Percentiles rank a stretch among this genome's conserved stretches.
Conservation (phyloP, 2,113 vertebrate genomes). For the Aleadryas rufinucha region DNA sequence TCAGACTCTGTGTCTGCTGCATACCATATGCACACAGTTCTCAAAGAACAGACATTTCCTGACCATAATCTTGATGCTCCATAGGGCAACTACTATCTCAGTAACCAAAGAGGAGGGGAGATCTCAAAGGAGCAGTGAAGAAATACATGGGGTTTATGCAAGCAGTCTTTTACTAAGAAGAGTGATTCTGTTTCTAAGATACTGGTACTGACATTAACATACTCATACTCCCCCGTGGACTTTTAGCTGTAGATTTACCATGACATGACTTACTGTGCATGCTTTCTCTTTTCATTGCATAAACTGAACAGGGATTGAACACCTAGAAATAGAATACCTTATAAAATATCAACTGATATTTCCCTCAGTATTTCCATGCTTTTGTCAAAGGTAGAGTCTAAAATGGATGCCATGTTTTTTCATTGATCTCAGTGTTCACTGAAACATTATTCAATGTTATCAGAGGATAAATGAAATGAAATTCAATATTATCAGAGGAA, state of each 20-base stretch:
- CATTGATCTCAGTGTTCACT: constrained; percentile 56
- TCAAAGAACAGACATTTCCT: not conserved
- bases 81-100: not conserved
- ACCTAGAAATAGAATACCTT: constrained; percentile 65
- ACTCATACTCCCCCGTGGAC: not conserved
- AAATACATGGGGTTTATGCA: not conserved
- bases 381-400: constrained; percentile 74
- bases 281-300: not conserved
- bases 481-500: constrained; percentile 67
- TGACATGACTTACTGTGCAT: not conserved
- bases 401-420: constrained; percentile 70
- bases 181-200: not conserved
- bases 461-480: no score
- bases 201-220: not conserved
- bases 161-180: not conserved
- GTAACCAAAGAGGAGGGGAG: not conserved
- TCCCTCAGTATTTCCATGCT: constrained; percentile 64
- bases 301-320: not conserved
- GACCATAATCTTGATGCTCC: not conserved
- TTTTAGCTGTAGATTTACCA: not conserved
- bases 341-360: constrained; percentile 72
- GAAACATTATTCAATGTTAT: constrained; percentile 66
- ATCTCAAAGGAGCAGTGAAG: not conserved
- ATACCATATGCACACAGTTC: not conserved
- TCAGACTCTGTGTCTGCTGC: not conserved